These are phyloP conservation scores for Orgyia antiqua DNA, from an alignment of 2,888 invertebrate species.

Conservation along the genomic window DNA sequence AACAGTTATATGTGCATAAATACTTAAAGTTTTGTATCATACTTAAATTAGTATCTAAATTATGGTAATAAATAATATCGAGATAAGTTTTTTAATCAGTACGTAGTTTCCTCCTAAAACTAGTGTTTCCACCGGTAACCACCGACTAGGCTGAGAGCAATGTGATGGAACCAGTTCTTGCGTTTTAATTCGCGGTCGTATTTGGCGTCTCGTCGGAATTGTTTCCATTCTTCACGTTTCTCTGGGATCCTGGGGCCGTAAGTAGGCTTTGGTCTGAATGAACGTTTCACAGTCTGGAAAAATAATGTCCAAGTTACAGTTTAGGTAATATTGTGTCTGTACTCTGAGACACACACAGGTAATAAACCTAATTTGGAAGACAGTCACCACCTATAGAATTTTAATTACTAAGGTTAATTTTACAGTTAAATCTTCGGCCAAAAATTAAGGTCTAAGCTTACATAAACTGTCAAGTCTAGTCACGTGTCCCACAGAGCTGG, in stretches of 20 bases:
- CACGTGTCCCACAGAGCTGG: too few species aligned
- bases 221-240: constrained; percentile 75
- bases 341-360: too few species aligned
- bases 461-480: too few species aligned
- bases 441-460: too few species aligned
- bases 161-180: constrained; percentile 58
- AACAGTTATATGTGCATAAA: too few species aligned
- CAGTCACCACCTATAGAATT: too few species aligned
- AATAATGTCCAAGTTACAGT: not conserved
- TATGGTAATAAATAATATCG: constrained; percentile 20
- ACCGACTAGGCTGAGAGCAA: constrained; percentile 47
- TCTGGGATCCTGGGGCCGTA: constrained; percentile 75
- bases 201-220: constrained; percentile 71
- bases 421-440: too few species aligned
- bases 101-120: constrained; percentile 2
- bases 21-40: too few species aligned
- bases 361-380: too few species aligned
- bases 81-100: constrained; percentile 10
- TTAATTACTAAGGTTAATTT: too few species aligned
- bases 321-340: too few species aligned
- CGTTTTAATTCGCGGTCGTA: constrained; percentile 45
- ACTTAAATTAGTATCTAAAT: too few species aligned
- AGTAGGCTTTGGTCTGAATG: constrained; percentile 62
- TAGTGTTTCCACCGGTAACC: constrained; percentile 42
- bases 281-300: constrained; percentile 58